Evolutionary conservation across 2,113 vertebrate species (phyloP).

Genomic region (Tragelaphus scriptus): DNA sequence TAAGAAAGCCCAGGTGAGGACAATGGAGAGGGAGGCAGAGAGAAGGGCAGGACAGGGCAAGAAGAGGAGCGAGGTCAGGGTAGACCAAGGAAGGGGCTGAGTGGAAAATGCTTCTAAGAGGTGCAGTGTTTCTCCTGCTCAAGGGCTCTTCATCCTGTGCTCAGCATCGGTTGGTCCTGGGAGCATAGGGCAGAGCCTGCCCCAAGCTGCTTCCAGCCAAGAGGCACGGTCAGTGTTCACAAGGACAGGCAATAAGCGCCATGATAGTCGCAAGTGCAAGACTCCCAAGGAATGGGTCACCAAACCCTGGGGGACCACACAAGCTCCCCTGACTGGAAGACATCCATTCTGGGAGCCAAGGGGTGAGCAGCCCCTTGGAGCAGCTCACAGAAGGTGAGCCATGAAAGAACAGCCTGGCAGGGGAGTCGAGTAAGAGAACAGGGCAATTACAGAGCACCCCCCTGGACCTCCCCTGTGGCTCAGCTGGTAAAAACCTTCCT

Average conservation of each 20-base stretch:
- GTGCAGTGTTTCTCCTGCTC: not conserved
- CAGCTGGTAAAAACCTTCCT: not conserved
- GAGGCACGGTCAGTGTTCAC: not conserved
- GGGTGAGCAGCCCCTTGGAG: no score
- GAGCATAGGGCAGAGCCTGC: not conserved
- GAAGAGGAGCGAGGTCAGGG: rapidly evolving
- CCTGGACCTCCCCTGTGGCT: not conserved
- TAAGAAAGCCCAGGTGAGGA: not conserved
- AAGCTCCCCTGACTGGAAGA: not conserved
- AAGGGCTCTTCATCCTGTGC: not conserved
- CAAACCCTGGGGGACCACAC: rapidly evolving
- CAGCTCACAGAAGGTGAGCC: not conserved
- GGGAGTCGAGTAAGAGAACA: not conserved
- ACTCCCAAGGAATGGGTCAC: not conserved
- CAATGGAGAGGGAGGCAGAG: not conserved
- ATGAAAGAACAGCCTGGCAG: not conserved
- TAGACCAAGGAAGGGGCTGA: not conserved
- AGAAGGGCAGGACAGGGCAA: not conserved
- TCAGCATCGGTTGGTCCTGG: not conserved
- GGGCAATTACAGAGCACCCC: not conserved
- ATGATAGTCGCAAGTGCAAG: not conserved
- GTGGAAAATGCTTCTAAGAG: not conserved
- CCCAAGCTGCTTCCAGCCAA: no score
- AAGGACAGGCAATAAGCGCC: not conserved
- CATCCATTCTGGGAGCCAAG: not conserved